phyloP scores from a whole-genome alignment of 2,797 vertebrate species.

The Trachops cirrhosus region DNA sequence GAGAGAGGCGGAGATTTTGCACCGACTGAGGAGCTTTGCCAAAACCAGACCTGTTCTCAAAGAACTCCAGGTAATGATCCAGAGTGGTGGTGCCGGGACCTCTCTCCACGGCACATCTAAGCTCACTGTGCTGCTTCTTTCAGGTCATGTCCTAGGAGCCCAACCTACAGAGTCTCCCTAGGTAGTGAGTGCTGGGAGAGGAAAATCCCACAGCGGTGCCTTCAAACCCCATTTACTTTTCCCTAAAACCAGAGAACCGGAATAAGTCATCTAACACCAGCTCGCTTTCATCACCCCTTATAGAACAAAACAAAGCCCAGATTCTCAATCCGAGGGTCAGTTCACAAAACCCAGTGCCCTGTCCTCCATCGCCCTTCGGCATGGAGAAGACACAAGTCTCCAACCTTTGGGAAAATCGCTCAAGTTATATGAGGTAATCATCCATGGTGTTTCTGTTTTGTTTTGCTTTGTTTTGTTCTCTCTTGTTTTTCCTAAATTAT shows the following conservation, averaged over 20 bases:
- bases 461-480: not conserved
- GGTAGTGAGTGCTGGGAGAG: not conserved
- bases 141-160: not conserved
- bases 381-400: not conserved
- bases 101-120: not conserved
- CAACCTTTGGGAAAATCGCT: not conserved
- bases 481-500: not conserved
- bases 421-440: conserved; percentile 39
- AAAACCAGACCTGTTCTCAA: not conserved
- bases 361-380: not conserved
- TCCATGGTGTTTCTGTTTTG: not conserved
- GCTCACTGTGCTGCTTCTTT: not conserved
- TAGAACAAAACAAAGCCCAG: not conserved
- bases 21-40: not conserved
- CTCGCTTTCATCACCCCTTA: not conserved
- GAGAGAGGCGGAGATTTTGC: not conserved
- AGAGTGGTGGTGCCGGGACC: not conserved
- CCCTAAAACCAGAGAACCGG: not conserved
- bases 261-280: not conserved
- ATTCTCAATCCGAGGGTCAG: not conserved
- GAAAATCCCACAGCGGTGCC: not conserved
- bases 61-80: not conserved
- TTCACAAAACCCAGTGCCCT: not conserved
- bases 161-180: not conserved
- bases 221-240: not conserved